Evolutionary conservation across 2,888 invertebrate species (phyloP), one percentile per base, ranked within the genome.

Genomic region (Nephrocerus scutellatus): DNA sequence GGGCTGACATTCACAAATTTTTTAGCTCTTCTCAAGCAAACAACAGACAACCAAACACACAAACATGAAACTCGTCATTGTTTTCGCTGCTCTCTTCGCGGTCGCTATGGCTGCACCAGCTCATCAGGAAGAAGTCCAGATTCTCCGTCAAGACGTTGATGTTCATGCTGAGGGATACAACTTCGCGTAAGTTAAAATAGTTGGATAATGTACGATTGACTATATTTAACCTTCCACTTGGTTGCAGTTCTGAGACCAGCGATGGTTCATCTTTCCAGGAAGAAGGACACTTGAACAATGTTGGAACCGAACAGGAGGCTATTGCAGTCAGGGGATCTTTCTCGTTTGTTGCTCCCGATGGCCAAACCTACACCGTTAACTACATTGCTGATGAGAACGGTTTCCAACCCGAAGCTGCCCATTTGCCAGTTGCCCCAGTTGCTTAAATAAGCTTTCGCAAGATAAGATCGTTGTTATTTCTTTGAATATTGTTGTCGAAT

Each of bases 341-440:
- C 60, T 57, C 66, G 7, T 73, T 70, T 70, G 62, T 73, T 1
- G 75, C 67, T 12, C 71, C 72, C 22, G 75, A 75, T 49, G 74
- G 74, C 6, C 66, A 71, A 12, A 62, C 62, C 0, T 78, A 77
- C 57, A 70, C 70, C 3, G 75, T 80, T 43, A 74, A 30, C 34
- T 61, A 57, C 37, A 12, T 52, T 30, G 60, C 60, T 26, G 56
- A 60, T 46, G 56, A 57, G 43, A 56, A 57, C 26, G 58, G 59
- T 52, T 59, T 53, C 54, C 70, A 68, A 55, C 70, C 70, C 8
- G 47, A 57, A 54, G 71, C 70, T 31, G 68, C 62, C 10, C 71
- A 72, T 59, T 54, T 71, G 39, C 70, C 71, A 42, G 53, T 51
- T 46, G 54, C 48, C 12, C 50, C 52, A 55, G 43, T 24, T 32